These are phyloP conservation scores for Diogma glabrata DNA, from an alignment of 2,888 invertebrate genomes.

Conservation along the genomic window DNA sequence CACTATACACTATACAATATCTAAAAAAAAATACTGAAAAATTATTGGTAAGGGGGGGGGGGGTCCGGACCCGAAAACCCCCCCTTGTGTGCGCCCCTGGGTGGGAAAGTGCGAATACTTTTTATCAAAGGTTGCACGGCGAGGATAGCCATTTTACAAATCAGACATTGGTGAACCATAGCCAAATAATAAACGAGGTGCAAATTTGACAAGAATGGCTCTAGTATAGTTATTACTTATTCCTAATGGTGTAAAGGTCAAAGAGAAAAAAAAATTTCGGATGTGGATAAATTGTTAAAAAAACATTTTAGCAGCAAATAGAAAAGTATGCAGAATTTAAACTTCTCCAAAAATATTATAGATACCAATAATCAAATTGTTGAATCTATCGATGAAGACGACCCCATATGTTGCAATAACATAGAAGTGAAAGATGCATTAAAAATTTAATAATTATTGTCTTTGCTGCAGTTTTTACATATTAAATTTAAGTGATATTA, in stretches of 20 bases:
- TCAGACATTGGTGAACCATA: neutral
- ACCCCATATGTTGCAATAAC: neutral
- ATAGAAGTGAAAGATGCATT: neutral
- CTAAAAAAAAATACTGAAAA: no score
- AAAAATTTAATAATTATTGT: no score
- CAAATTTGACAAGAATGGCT: neutral
- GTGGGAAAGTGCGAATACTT: neutral
- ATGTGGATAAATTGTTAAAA: neutral
- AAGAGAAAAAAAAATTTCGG: neutral
- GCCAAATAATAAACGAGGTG: neutral
- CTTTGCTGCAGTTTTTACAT: no score
- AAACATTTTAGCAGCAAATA: neutral
- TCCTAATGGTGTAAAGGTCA: no score
- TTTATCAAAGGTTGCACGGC: neutral
- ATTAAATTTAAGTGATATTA: no score
- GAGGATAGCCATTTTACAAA: neutral
- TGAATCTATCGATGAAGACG: neutral
- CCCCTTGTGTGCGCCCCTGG: neutral
- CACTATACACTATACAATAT: no score
- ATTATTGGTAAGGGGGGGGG: no score
- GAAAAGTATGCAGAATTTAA: neutral
- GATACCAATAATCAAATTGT: neutral
- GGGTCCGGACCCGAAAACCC: no score
- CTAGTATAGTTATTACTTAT: no score
- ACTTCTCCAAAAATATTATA: neutral